Conservation (phyloP, 37 sponge, comb jelly and placozoan species). For the Tethya wilhelma region DNA sequence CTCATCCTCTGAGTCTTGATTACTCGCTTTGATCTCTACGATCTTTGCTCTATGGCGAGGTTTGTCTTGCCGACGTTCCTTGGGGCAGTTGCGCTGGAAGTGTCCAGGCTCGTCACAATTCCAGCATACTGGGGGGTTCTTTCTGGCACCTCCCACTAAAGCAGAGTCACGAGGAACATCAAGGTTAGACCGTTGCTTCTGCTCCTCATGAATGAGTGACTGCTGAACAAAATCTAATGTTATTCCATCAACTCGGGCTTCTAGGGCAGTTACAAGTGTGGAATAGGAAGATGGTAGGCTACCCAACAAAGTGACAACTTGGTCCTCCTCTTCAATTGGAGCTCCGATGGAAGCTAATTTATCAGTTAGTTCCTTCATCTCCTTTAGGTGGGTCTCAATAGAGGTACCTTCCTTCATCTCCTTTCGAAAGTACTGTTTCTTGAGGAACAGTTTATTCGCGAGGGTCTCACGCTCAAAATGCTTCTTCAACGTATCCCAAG, state of each 20-base stretch:
- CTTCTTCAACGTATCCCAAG: constrained; percentile 35
- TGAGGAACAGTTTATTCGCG: constrained; percentile 55
- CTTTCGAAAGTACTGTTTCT: constrained; percentile 52
- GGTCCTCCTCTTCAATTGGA: constrained; percentile 52
- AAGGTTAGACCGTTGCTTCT: neutral
- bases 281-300: constrained; percentile 42
- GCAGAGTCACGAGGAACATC: neutral
- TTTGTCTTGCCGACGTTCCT: neutral
- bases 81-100: constrained; percentile 42
- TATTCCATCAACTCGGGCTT: constrained; percentile 45
- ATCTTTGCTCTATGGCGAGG: constrained; percentile 18
- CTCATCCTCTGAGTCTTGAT: constrained; percentile 6
- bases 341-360: constrained; percentile 47
- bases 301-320: constrained; percentile 52
- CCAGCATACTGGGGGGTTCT: constrained; percentile 13
- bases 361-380: constrained; percentile 60
- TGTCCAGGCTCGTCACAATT: constrained; percentile 46
- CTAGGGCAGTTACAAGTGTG: constrained; percentile 49
- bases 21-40: neutral
- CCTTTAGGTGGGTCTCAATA: constrained; percentile 46
- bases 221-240: constrained; percentile 46
- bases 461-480: constrained; percentile 56
- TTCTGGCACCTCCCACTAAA: constrained; percentile 5
- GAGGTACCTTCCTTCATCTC: constrained; percentile 56
- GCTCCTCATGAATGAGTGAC: constrained; percentile 47